These are phyloP conservation scores for Drosophila malerkotliana DNA, from an alignment of 1,140 invertebrate species.

Conservation along the genomic window DNA sequence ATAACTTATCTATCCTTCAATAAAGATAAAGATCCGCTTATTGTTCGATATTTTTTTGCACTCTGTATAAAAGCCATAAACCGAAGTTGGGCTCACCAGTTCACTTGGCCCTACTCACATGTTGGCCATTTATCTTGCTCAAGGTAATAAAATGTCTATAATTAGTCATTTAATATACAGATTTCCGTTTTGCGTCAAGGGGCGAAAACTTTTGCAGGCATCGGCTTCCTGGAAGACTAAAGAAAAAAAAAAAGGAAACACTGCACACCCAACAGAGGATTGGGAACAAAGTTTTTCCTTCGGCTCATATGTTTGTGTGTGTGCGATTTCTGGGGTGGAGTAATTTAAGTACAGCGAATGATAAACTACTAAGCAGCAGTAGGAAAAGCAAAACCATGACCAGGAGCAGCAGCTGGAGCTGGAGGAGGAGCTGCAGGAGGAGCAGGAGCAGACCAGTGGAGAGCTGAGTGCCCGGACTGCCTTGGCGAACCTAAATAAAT, in stretches of 20 bases:
- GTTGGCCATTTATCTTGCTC: conserved; percentile 77
- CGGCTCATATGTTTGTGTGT: conserved; percentile 19
- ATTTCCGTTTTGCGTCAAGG: conserved; percentile 82
- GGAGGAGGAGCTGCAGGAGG: too few species aligned
- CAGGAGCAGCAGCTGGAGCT: neutral
- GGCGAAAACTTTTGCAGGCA: conserved; percentile 71
- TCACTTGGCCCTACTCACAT: conserved; percentile 48
- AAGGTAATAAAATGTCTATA: conserved; percentile 83
- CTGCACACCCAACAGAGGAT: conserved; percentile 44
- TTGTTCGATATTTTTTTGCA: neutral
- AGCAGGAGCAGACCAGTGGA: conserved; percentile 22
- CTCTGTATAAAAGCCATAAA: conserved; percentile 1
- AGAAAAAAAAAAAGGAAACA: conserved; percentile 25
- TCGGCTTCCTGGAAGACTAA: conserved; percentile 37
- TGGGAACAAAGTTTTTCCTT: conserved; percentile 61
- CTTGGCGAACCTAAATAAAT: conserved; percentile 80
- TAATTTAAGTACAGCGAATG: conserved; percentile 79
- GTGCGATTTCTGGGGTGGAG: conserved; percentile 32
- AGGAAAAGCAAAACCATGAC: neutral
- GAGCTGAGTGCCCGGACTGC: conserved; percentile 20
- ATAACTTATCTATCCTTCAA: neutral
- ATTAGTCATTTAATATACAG: conserved; percentile 83
- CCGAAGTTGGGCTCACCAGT: conserved; percentile 22
- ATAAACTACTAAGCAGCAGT: conserved; percentile 78
- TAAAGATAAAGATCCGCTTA: neutral